Percentiles rank a stretch among this genome's conserved stretches.
These are phyloP conservation scores for Glaucopsyche alexis DNA, from an alignment of 2,888 invertebrate species.

Conservation along the genomic window DNA sequence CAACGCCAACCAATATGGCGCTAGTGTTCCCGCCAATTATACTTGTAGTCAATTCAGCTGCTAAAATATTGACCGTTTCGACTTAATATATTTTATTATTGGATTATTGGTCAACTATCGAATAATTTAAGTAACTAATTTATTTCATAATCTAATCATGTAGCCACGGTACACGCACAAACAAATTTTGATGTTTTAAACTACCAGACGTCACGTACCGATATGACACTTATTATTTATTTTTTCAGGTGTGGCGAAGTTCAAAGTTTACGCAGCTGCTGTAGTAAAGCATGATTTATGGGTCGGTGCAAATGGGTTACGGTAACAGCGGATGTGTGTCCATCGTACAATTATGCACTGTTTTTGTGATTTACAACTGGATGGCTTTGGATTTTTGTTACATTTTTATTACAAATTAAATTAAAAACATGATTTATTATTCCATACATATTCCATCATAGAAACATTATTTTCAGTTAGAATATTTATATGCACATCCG, in stretches of 20 bases:
- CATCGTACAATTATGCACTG: conserved; percentile 57
- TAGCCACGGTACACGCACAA: too few species aligned
- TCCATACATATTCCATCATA: not conserved
- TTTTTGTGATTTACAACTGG: conserved; percentile 33
- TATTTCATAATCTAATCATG: too few species aligned
- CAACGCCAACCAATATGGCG: too few species aligned
- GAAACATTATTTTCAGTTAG: conserved; percentile 11
- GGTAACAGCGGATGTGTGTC: conserved; percentile 55
- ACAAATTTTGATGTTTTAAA: too few species aligned
- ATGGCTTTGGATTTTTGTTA: conserved; percentile 26
- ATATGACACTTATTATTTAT: not conserved
- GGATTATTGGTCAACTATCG: too few species aligned
- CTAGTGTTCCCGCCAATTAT: too few species aligned
- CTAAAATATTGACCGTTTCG: too few species aligned
- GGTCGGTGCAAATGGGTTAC: conserved; percentile 74
- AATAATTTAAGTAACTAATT: too few species aligned
- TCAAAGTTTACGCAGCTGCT: conserved; percentile 41
- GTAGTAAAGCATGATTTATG: conserved; percentile 64
- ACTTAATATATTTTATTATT: too few species aligned
- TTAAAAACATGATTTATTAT: conserved; percentile 3
- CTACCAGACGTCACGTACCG: not conserved
- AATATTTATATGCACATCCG: not conserved
- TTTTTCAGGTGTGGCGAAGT: conserved; percentile 39
- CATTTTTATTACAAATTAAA: conserved; percentile 10
- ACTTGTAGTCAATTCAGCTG: too few species aligned